Evolutionary conservation across 1,140 invertebrate species (phyloP).

Genomic region (Nasonia longicornis): DNA sequence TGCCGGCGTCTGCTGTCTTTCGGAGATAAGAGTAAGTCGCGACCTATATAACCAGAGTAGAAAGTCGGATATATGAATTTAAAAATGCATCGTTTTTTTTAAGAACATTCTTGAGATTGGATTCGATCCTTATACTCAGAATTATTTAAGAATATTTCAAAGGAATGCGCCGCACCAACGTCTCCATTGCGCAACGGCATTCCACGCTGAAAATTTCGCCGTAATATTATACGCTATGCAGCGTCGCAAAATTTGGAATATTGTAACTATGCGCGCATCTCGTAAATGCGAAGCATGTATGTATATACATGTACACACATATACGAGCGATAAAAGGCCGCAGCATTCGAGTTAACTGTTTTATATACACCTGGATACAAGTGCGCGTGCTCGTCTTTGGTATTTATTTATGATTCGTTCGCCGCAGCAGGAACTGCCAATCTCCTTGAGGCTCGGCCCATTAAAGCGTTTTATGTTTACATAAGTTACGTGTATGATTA

Average conservation of each 20-base stretch:
- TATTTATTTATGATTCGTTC: background rate
- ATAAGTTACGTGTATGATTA: background rate
- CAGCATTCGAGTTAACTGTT: background rate
- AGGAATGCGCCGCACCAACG: background rate
- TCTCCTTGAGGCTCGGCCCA: background rate
- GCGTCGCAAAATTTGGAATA: background rate
- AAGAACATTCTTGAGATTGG: too few relatives aligned
- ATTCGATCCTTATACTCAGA: background rate
- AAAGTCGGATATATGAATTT: background rate
- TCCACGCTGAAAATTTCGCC: background rate
- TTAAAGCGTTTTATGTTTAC: slow-evolving; percentile 2
- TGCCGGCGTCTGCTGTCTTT: background rate
- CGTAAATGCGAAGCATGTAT: background rate
- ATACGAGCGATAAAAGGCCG: background rate
- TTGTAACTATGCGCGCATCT: background rate
- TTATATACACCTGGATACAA: background rate
- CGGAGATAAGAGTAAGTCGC: background rate
- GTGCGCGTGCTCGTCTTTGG: background rate
- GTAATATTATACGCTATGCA: background rate
- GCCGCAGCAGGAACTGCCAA: background rate
- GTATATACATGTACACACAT: background rate
- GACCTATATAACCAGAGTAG: background rate
- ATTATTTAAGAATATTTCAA: too few relatives aligned
- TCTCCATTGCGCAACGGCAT: background rate
- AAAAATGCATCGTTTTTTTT: background rate